A percentile compares a stretch with the other conserved stretches of the same genome.
Conservation (phyloP, 1,140 invertebrate species). For the Pristionchus pacificus region DNA sequence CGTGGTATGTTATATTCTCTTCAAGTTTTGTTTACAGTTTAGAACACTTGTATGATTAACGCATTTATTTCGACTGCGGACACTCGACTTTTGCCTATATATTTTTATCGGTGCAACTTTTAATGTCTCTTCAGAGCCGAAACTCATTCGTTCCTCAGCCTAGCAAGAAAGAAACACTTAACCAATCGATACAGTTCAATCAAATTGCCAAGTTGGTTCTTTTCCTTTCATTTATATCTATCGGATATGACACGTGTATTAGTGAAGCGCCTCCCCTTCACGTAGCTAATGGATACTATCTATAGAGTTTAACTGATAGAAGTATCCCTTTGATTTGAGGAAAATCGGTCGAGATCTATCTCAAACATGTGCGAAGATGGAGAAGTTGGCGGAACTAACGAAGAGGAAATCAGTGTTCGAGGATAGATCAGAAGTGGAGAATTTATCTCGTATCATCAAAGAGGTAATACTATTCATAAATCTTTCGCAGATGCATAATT, state of each 20-base stretch:
- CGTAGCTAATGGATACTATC: not conserved
- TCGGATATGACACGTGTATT: not conserved
- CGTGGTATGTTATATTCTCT: slow-evolving; percentile 63
- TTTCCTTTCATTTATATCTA: slow-evolving; percentile 15
- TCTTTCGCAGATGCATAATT: too few relatives aligned
- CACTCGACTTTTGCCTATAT: slow-evolving; percentile 7
- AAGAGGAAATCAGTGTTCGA: slow-evolving; percentile 95
- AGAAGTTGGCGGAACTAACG: slow-evolving; percentile 93
- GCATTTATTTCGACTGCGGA: slow-evolving; percentile 4
- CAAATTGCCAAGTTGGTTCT: slow-evolving; percentile 70
- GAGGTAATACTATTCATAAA: not conserved
- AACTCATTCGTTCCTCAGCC: slow-evolving; percentile 34
- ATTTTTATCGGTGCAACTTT: slow-evolving; percentile 28
- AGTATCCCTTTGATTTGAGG: slow-evolving; percentile 62
- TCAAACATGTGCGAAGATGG: slow-evolving; percentile 90
- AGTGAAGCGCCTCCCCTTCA: too few relatives aligned
- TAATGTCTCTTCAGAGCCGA: slow-evolving; percentile 13
- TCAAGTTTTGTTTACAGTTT: slow-evolving; percentile 4
- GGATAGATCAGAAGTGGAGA: slow-evolving; percentile 87
- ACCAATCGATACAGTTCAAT: slow-evolving; percentile 89
- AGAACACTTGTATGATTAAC: slow-evolving; percentile 6
- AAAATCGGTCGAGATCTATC: slow-evolving; percentile 89
- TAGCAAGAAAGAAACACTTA: slow-evolving; percentile 47
- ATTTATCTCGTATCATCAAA: slow-evolving; percentile 94
- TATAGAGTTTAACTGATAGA: not conserved